phyloP scores from a whole-genome alignment of 2,888 invertebrate species.

The Parascotia fuliginaria region DNA sequence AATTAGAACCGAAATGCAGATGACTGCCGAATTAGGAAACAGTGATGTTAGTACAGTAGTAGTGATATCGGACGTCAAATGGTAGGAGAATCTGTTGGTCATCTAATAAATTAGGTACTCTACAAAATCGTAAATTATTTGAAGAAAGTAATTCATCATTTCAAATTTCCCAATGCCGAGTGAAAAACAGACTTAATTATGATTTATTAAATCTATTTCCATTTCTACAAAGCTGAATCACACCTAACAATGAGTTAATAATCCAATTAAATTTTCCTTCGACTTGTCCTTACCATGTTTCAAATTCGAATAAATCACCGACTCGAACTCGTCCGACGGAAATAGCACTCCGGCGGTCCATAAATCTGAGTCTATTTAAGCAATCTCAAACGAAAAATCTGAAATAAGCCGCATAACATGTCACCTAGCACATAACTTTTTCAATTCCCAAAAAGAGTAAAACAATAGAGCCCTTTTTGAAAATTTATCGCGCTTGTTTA shows the following conservation, averaged over 20 bases:
- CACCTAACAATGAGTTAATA: slow-evolving; percentile 75
- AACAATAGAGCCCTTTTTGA: slow-evolving; percentile 31
- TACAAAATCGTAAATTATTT: slow-evolving; percentile 23
- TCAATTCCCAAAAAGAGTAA: slow-evolving; percentile 50
- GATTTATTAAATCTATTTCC: slow-evolving; percentile 61
- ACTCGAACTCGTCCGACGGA: slow-evolving; percentile 79
- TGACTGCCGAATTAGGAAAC: not conserved
- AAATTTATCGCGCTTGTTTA: slow-evolving; percentile 32
- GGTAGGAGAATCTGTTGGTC: slow-evolving; percentile 7
- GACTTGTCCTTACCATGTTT: slow-evolving; percentile 79
- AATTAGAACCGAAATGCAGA: not conserved
- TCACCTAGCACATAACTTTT: slow-evolving; percentile 62
- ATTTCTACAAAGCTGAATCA: slow-evolving; percentile 61
- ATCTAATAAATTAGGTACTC: slow-evolving; percentile 13
- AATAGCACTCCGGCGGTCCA: slow-evolving; percentile 81
- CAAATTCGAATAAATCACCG: slow-evolving; percentile 83
- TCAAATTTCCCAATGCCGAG: slow-evolving; percentile 43
- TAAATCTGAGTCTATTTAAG: slow-evolving; percentile 84
- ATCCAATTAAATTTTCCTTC: slow-evolving; percentile 83
- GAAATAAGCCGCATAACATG: slow-evolving; percentile 75
- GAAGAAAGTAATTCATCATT: slow-evolving; percentile 45
- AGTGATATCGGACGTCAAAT: not conserved
- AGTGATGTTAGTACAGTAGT: too few species aligned
- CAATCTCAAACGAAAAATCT: slow-evolving; percentile 81
- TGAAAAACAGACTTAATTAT: slow-evolving; percentile 57